phyloP scores from a whole-genome alignment of 1,140 invertebrate species.

The Heliconius hewitsoni region DNA sequence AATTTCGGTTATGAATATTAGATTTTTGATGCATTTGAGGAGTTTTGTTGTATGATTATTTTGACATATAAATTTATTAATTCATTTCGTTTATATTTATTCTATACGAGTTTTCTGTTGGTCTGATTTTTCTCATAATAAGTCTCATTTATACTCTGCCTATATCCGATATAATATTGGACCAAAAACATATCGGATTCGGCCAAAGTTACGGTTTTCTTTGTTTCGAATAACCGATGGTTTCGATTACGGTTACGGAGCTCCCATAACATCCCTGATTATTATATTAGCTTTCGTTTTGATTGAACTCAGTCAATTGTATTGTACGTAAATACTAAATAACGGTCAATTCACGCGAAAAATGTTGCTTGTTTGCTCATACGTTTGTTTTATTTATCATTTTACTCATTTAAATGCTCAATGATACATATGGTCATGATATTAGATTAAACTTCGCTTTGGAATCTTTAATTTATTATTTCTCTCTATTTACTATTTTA shows the following conservation, averaged over 20 bases:
- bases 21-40: too few species aligned
- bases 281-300: conserved; percentile 24
- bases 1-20: too few species aligned
- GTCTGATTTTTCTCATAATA: too few species aligned
- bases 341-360: conserved; percentile 68
- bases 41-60: too few species aligned
- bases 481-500: conserved; percentile 56
- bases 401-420: conserved; percentile 80
- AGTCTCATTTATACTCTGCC: too few species aligned
- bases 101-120: too few species aligned
- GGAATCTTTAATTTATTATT: conserved; percentile 63
- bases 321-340: conserved; percentile 58
- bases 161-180: too few species aligned
- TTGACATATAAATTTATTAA: too few species aligned
- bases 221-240: conserved; percentile 27
- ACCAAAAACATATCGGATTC: too few species aligned
- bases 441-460: conserved; percentile 68
- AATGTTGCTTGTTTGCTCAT: conserved; percentile 70
- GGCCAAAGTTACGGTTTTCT: too few species aligned
- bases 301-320: conserved; percentile 66
- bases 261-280: conserved; percentile 29
- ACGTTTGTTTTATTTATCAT: conserved; percentile 51
- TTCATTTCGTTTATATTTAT: too few species aligned
- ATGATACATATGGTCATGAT: conserved; percentile 69
- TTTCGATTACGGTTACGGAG: too few species aligned